A percentile compares a stretch with the other conserved stretches of the same genome.
Conservation (phyloP, 1,140 invertebrate species). For the Lordiphosa collinella region DNA sequence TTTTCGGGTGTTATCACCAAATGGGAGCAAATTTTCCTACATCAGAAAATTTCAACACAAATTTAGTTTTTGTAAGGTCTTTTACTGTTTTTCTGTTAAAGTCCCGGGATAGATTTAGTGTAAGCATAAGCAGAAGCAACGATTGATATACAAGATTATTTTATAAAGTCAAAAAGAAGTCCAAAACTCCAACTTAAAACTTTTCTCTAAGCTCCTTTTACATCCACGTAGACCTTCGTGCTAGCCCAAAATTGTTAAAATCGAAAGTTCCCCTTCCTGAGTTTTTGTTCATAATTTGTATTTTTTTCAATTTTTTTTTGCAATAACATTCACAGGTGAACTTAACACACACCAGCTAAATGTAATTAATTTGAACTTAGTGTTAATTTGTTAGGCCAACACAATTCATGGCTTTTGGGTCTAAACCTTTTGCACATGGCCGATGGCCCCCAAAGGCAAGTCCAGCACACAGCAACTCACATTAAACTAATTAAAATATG, state of each 20-base stretch:
- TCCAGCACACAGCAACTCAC: slow-evolving; percentile 26
- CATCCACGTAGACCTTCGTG: slow-evolving; percentile 15
- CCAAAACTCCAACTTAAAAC: too few relatives aligned
- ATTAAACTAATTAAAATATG: slow-evolving; percentile 66
- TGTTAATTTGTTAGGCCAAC: slow-evolving; percentile 59
- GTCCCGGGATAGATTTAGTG: too few relatives aligned
- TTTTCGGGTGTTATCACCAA: too few relatives aligned
- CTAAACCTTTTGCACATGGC: slow-evolving; percentile 35
- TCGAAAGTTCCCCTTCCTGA: slow-evolving; percentile 34
- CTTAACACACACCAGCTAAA: slow-evolving; percentile 49
- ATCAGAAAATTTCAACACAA: too few relatives aligned
- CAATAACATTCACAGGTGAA: slow-evolving; percentile 27
- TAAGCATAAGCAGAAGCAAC: too few relatives aligned
- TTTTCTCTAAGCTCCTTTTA: too few relatives aligned
- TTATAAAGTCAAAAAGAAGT: too few relatives aligned
- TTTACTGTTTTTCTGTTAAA: too few relatives aligned
- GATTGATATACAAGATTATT: too few relatives aligned
- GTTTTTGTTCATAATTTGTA: slow-evolving; percentile 1
- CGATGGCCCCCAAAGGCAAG: slow-evolving; percentile 31
- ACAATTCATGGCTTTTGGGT: slow-evolving; percentile 42
- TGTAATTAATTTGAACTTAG: slow-evolving; percentile 58
- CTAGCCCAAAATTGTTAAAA: not conserved
- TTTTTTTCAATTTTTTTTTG: slow-evolving; percentile 22
- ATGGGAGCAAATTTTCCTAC: too few relatives aligned
- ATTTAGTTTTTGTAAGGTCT: too few relatives aligned